A percentile compares a stretch with the other conserved stretches of the same genome.
phyloP scores from a whole-genome alignment of 2,888 invertebrate species.

The Machimus rusticus region DNA sequence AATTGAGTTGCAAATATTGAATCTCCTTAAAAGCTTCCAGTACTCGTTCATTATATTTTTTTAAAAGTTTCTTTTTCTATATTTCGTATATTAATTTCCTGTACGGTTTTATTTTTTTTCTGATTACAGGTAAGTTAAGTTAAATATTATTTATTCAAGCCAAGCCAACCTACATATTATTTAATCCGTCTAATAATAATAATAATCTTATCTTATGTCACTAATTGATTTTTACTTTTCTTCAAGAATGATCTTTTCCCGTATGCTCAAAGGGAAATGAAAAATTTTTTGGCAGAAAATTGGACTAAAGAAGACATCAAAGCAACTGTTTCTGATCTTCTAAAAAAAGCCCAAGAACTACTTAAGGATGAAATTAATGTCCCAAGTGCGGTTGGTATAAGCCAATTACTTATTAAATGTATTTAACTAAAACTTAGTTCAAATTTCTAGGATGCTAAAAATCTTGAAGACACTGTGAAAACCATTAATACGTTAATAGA shows the following conservation, averaged over 20 bases:
- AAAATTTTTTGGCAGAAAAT: conserved; percentile 73
- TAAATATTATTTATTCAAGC: too few relatives aligned
- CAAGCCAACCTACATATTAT: neutral
- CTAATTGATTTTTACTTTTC: neutral
- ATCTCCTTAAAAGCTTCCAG: too few relatives aligned
- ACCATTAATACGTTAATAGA: conserved; percentile 85
- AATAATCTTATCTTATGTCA: neutral
- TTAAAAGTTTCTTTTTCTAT: too few relatives aligned
- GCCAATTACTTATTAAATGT: neutral
- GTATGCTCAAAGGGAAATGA: conserved; percentile 77
- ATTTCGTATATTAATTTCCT: too few relatives aligned
- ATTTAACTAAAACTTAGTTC: neutral
- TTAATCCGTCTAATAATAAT: neutral
- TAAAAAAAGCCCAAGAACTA: neutral
- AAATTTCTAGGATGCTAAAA: neutral
- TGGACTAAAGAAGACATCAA: conserved; percentile 77
- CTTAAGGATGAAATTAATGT: neutral
- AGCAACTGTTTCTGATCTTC: conserved; percentile 40
- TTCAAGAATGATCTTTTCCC: conserved; percentile 78
- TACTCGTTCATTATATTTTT: too few relatives aligned
- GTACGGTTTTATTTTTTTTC: too few relatives aligned
- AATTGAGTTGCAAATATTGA: too few relatives aligned
- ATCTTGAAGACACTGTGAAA: conserved; percentile 53
- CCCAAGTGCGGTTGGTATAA: neutral
- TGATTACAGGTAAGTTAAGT: too few relatives aligned